A percentile compares a stretch with the other conserved stretches of the same genome.
Conservation (phyloP, 2,113 vertebrate genomes). For the Neogale vison region DNA sequence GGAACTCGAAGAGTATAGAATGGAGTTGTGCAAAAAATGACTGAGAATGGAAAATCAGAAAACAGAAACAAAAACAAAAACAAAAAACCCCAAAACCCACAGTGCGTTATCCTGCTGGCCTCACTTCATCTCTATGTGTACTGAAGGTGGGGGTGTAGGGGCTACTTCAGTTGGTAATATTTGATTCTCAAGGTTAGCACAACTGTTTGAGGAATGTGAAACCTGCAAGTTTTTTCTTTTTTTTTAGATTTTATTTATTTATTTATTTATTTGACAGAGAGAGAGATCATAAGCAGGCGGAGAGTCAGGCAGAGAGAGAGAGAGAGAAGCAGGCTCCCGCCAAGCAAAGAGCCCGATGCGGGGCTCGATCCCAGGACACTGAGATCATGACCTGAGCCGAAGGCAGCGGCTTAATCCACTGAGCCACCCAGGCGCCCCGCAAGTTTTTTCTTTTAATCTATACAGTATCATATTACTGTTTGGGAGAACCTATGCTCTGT, state of each 20-base stretch:
- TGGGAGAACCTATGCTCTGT: background rate
- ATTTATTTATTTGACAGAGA: too few species aligned
- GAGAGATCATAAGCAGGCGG: too few species aligned
- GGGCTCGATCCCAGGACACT: too few species aligned
- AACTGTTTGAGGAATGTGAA: background rate
- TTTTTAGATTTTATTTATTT: too few species aligned
- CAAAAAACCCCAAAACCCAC: background rate
- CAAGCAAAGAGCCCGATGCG: too few species aligned
- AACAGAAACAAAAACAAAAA: background rate
- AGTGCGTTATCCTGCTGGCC: background rate
- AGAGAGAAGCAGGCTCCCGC: too few species aligned
- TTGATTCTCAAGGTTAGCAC: background rate
- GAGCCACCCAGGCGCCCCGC: too few species aligned
- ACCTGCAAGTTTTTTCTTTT: background rate
- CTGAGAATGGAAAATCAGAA: background rate
- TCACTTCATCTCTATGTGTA: background rate
- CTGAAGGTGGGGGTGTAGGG: background rate
- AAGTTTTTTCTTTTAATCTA: background rate
- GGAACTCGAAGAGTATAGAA: background rate
- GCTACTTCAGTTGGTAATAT: background rate
- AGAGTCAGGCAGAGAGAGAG: too few species aligned
- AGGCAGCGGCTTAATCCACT: too few species aligned
- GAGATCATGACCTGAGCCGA: too few species aligned
- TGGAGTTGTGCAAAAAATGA: background rate
- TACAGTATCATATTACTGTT: background rate